Evolutionary conservation across 2,888 invertebrate species (phyloP).

Genomic region (Cybosia mesomella): DNA sequence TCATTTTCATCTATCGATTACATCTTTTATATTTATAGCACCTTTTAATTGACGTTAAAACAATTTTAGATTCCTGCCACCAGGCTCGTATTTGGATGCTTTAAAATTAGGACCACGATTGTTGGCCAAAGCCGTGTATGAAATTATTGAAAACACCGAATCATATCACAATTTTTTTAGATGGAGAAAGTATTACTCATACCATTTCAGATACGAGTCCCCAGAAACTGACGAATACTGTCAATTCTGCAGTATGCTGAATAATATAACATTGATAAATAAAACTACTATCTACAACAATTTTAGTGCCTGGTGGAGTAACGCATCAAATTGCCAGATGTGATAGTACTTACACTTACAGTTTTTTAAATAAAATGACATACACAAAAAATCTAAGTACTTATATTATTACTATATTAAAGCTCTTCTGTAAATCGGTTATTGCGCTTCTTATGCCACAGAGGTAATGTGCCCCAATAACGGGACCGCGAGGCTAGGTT

Average conservation of each 20-base stretch:
- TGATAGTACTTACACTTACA: neutral
- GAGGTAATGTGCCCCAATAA: constrained; percentile 88
- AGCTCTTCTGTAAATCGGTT: constrained; percentile 77
- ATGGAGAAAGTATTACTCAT: constrained; percentile 70
- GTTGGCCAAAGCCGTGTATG: constrained; percentile 62
- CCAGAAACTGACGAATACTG: constrained; percentile 70
- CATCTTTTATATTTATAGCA: neutral
- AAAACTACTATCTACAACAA: constrained; percentile 49
- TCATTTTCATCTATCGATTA: neutral
- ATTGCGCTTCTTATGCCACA: constrained; percentile 73
- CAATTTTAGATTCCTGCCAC: constrained; percentile 69
- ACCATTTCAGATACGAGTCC: constrained; percentile 56
- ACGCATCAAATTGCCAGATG: neutral
- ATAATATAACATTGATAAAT: constrained; percentile 55
- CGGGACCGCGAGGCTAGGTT: constrained; percentile 87
- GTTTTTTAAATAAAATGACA: neutral
- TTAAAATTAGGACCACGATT: constrained; percentile 54
- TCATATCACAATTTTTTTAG: constrained; percentile 65
- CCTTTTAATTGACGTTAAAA: neutral
- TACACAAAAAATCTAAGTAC: neutral
- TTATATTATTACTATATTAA: constrained; percentile 51
- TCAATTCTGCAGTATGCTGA: constrained; percentile 65
- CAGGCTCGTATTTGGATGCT: constrained; percentile 70
- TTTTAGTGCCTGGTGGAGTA: constrained; percentile 39
- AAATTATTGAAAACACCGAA: constrained; percentile 56